Evolutionary conservation across 2,113 vertebrate species (phyloP).

Genomic region (Dendropsophus ebraccatus): DNA sequence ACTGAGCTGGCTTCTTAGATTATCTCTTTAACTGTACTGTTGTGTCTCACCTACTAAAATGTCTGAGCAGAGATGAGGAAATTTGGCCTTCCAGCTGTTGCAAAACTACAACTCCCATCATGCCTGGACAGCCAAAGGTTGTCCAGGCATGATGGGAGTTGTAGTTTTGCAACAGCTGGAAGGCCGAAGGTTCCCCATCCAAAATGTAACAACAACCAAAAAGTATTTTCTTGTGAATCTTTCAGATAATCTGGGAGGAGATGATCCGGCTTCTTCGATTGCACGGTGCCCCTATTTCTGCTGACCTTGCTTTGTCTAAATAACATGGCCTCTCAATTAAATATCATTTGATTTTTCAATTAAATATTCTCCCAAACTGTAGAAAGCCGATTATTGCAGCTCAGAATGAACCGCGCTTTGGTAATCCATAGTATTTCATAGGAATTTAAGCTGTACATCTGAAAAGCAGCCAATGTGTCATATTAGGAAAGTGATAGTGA

Average conservation of each 20-base stretch:
- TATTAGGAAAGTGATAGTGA: not conserved
- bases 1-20: not conserved
- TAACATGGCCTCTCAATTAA: conserved; percentile 23
- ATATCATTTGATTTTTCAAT: conserved; percentile 35
- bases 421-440: conserved; percentile 62
- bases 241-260: not conserved
- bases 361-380: conserved; percentile 61
- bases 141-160: no score
- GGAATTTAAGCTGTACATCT: not conserved
- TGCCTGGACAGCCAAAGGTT: no score
- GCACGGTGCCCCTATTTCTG: not conserved
- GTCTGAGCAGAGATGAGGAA: no score
- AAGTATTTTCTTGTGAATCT: not conserved
- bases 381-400: conserved; percentile 70
- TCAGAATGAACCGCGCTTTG: conserved; percentile 73
- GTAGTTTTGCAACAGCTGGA: no score
- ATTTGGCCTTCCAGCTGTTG: no score
- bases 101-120: no score
- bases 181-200: no score
- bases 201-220: no score
- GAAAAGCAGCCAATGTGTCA: conserved; percentile 9
- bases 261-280: not conserved
- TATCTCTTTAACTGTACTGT: not conserved
- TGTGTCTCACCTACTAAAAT: not conserved
- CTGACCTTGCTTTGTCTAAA: conserved; percentile 36